Base-by-base conservation (phyloP, 1,140 invertebrate species). In the Scaptomyza graminum region DNA sequence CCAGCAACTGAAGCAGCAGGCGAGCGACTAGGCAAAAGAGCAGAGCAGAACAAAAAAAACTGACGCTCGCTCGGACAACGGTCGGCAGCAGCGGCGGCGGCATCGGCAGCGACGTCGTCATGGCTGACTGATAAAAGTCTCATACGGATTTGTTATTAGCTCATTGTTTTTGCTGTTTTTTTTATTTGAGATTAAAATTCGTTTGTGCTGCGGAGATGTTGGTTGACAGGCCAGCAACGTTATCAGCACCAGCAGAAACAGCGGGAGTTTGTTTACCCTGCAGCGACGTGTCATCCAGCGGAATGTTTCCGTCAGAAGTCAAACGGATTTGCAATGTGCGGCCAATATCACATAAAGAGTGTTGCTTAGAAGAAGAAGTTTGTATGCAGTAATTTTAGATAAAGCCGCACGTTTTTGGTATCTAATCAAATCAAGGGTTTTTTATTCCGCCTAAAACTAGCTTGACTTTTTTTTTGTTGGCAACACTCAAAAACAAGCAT, bases 81-180 rank as follows among this genome's bases (percentile, higher is more conserved):
- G 46, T 67, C 69, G 59, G 5, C 59, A 22, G 3, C 57, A 3
- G 18, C 18, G 4, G 18, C 18, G 4, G 2, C 18, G 55, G n/a
- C 59, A 9, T 6, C 43, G 61, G 47, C 65, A 37, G 28, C 67
- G 63, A 54, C 76, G 68, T 56, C 78, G 81, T 81, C 74, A 80
- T 80, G 84, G 67, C 61, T 65, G 74, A 57, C 71, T 85, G 81
- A 84, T 79, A 77, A 83, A 70, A 78, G 71, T 74, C 56, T 74
- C 56, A 63, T 67, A 43, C 60, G 59, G 71, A 59, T 77, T 83
- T 79, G 79, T 71, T 57, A 68, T 79, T 72, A 82, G 79, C 76
- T 82, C 47, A 66, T 67, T 72, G 69, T 72, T 72, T 72, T 72
- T 72, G 55, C 63, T 59, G 41, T 72, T 41, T 3, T 34, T 9